A percentile compares a stretch with the other conserved stretches of the same genome.
These are phyloP conservation scores for Catonia carolina DNA, from an alignment of 2,888 invertebrate species.

Conservation along the genomic window DNA sequence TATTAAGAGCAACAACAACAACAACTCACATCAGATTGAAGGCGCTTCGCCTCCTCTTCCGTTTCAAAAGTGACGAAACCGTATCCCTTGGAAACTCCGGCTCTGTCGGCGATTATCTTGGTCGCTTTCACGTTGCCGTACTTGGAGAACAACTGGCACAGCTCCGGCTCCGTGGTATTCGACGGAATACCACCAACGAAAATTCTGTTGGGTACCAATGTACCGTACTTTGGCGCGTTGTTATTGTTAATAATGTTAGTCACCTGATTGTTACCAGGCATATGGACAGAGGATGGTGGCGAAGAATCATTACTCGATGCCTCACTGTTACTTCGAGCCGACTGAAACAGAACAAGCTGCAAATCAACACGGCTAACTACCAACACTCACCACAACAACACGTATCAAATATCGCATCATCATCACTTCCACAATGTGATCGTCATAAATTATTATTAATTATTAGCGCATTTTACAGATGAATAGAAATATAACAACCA, in stretches of 20 bases:
- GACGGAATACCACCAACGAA: slow-evolving; percentile 95
- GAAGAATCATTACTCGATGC: slow-evolving; percentile 26
- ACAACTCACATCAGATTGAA: slow-evolving; percentile 58
- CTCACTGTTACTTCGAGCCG: slow-evolving; percentile 24
- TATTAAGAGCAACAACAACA: no score
- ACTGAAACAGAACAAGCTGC: slow-evolving; percentile 22
- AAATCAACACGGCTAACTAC: no score
- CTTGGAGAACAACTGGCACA: slow-evolving; percentile 84
- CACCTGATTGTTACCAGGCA: slow-evolving; percentile 14
- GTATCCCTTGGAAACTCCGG: slow-evolving; percentile 91
- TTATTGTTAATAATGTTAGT: slow-evolving; percentile 33
- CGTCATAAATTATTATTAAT: no score
- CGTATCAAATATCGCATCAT: no score
- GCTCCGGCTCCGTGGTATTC: slow-evolving; percentile 86
- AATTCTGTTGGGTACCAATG: slow-evolving; percentile 82
- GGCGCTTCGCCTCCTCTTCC: slow-evolving; percentile 74
- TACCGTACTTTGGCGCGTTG: slow-evolving; percentile 49
- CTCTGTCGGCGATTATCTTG: slow-evolving; percentile 90
- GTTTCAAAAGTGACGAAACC: slow-evolving; percentile 83
- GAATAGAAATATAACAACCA: no score
- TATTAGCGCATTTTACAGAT: no score
- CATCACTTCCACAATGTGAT: no score
- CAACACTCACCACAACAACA: no score
- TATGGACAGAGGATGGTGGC: slow-evolving; percentile 20
- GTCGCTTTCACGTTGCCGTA: slow-evolving; percentile 86